phyloP scores from a whole-genome alignment of 2,113 vertebrate species.

The Montifringilla adamsi region DNA sequence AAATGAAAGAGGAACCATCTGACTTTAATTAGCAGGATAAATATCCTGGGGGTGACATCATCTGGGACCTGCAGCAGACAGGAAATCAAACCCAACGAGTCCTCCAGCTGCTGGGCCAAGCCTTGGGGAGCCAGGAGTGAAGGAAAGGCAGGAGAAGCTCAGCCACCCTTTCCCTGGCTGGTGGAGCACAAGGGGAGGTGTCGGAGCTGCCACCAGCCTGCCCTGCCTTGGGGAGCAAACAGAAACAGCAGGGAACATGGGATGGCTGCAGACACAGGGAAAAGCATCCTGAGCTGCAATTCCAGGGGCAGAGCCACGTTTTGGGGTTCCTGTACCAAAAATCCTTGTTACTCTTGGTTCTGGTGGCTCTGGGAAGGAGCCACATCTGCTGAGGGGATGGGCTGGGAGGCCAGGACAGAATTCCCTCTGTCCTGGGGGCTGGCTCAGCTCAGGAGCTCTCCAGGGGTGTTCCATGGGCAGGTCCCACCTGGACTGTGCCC shows the following conservation, averaged over 20 bases:
- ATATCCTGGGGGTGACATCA: conserved; percentile 63
- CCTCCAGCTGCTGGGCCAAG: neutral
- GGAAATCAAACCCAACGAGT: conserved; percentile 36
- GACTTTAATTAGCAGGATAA: conserved; percentile 63
- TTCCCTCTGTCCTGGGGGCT: neutral
- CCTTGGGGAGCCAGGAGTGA: neutral
- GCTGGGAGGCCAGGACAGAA: neutral
- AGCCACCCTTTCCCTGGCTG: neutral
- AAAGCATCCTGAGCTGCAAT: neutral
- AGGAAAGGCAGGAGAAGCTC: neutral
- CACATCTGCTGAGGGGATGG: neutral
- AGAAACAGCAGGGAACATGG: neutral
- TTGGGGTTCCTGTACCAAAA: neutral
- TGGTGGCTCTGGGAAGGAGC: neutral
- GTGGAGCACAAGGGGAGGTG: neutral
- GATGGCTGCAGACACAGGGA: neutral
- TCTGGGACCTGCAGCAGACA: conserved; percentile 66
- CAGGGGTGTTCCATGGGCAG: fast-evolving
- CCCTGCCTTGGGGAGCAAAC: neutral
- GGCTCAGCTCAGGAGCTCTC: neutral
- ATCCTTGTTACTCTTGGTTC: neutral
- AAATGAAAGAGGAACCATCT: conserved; percentile 40
- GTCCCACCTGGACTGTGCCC: neutral
- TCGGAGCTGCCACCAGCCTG: neutral
- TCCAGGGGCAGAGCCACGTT: fast-evolving